Evolutionary conservation across 1,140 invertebrate species (phyloP).

Genomic region (Drosophila azteca): DNA sequence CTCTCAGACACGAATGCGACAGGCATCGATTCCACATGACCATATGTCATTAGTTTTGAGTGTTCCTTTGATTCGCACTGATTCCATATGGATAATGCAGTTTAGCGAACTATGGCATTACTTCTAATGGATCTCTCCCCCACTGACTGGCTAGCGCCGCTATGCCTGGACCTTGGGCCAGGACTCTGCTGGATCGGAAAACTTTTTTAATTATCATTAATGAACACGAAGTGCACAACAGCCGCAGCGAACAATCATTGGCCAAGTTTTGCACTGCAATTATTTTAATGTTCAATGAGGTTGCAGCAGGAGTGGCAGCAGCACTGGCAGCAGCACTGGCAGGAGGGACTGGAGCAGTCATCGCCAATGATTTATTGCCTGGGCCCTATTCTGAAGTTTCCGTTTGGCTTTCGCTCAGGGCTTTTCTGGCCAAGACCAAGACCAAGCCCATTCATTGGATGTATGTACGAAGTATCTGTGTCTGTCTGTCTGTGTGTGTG

Average conservation of each 20-base stretch:
- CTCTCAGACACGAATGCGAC: conserved; percentile 16
- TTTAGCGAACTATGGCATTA: conserved; percentile 7
- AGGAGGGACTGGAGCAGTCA: conserved; percentile 39
- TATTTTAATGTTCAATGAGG: conserved; percentile 80
- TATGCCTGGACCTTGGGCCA: too few species aligned
- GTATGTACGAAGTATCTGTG: too few species aligned
- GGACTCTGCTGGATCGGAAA: conserved; percentile 30
- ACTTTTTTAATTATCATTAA: conserved; percentile 80
- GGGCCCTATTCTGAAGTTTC: background rate
- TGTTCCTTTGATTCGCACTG: conserved; percentile 7
- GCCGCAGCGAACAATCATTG: conserved; percentile 25
- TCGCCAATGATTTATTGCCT: conserved; percentile 71
- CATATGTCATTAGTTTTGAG: background rate
- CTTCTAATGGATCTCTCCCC: conserved; percentile 46
- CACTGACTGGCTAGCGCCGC: background rate
- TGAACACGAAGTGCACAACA: conserved; percentile 52
- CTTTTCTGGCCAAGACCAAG: conserved; percentile 3
- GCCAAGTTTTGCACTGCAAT: conserved; percentile 72
- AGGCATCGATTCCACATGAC: conserved; percentile 20
- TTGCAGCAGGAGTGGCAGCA: conserved; percentile 47
- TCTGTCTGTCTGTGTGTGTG: background rate
- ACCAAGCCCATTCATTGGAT: too few species aligned
- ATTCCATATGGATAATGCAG: conserved; percentile 3
- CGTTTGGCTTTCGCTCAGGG: conserved; percentile 12
- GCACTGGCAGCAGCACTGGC: background rate